Conservation (phyloP, 2,888 invertebrate genomes). For the Andrena praecox region DNA sequence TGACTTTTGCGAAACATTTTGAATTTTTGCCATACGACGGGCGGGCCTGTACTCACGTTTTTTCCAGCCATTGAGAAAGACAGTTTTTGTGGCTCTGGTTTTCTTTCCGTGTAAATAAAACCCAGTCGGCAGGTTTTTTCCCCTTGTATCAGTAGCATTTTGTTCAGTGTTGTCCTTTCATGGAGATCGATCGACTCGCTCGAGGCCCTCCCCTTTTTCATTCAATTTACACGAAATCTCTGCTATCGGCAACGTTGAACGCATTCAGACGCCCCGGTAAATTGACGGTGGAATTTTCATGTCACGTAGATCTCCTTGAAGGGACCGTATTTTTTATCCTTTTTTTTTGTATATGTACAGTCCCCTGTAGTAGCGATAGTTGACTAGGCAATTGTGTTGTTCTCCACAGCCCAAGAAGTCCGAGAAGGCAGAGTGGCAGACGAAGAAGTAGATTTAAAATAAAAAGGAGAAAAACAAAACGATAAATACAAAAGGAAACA, state of each 20-base stretch:
- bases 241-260: not conserved
- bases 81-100: conserved; percentile 70
- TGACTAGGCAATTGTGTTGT: conserved; percentile 84
- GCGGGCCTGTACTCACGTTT: conserved; percentile 45
- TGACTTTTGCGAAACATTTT: conserved; percentile 26
- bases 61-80: conserved; percentile 61
- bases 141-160: conserved; percentile 57
- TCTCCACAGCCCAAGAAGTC: conserved; percentile 91
- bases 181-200: conserved; percentile 51
- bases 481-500: conserved; percentile 41
- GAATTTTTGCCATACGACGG: conserved; percentile 55
- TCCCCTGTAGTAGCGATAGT: conserved; percentile 72
- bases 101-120: conserved; percentile 65
- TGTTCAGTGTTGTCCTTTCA: conserved; percentile 37
- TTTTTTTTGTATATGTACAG: conserved; percentile 55
- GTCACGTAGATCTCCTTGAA: conserved; percentile 48
- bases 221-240: not conserved
- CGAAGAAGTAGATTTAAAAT: conserved; percentile 86
- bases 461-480: conserved; percentile 30
- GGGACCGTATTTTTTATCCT: conserved; percentile 30
- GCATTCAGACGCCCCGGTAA: no score
- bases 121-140: conserved; percentile 68
- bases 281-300: no score
- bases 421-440: conserved; percentile 91
- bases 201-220: conserved; percentile 9